These are phyloP conservation scores for Lucifuga dentata DNA, from an alignment of 2,113 vertebrate genomes.

Conservation along the genomic window DNA sequence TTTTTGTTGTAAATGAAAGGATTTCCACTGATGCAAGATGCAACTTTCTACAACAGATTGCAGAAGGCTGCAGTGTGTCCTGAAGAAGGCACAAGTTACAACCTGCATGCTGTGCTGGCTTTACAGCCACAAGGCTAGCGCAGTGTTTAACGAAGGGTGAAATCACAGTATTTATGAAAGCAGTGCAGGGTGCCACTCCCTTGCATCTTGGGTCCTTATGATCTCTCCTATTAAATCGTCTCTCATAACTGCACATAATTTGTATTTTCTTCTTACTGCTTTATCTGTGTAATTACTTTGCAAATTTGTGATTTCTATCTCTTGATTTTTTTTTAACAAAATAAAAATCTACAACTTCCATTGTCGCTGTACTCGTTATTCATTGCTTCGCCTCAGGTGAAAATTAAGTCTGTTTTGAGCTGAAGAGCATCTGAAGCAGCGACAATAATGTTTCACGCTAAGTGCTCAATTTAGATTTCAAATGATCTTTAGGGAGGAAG, in stretches of 20 bases:
- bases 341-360: slow-evolving; percentile 24
- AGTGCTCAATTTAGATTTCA: slow-evolving; percentile 34
- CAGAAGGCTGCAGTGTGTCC: slow-evolving; percentile 25
- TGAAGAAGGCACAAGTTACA: slow-evolving; percentile 28
- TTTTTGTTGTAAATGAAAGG: slow-evolving; percentile 60
- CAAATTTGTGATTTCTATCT: slow-evolving; percentile 41
- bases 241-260: slow-evolving; percentile 54
- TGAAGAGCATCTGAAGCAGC: slow-evolving; percentile 32
- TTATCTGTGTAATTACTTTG: slow-evolving; percentile 62
- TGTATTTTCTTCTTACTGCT: slow-evolving; percentile 38
- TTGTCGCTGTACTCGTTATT: slow-evolving; percentile 25
- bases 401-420: slow-evolving; percentile 48
- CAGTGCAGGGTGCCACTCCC: slow-evolving; percentile 45
- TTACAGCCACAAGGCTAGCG: slow-evolving; percentile 44
- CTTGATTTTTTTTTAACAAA: slow-evolving; percentile 11
- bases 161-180: slow-evolving; percentile 71
- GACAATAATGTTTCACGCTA: slow-evolving; percentile 34
- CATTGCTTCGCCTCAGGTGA: slow-evolving; percentile 35
- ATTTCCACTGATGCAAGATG: slow-evolving; percentile 62
- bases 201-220: slow-evolving; percentile 38
- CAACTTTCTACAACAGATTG: slow-evolving; percentile 57
- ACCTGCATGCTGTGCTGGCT: slow-evolving; percentile 27
- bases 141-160: slow-evolving; percentile 73
- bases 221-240: slow-evolving; percentile 56
- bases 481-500: slow-evolving; percentile 18